A percentile compares a stretch with the other conserved stretches of the same genome.
These are phyloP conservation scores for Andrena hattorfiana DNA, from an alignment of 2,888 invertebrate species.

Conservation along the genomic window DNA sequence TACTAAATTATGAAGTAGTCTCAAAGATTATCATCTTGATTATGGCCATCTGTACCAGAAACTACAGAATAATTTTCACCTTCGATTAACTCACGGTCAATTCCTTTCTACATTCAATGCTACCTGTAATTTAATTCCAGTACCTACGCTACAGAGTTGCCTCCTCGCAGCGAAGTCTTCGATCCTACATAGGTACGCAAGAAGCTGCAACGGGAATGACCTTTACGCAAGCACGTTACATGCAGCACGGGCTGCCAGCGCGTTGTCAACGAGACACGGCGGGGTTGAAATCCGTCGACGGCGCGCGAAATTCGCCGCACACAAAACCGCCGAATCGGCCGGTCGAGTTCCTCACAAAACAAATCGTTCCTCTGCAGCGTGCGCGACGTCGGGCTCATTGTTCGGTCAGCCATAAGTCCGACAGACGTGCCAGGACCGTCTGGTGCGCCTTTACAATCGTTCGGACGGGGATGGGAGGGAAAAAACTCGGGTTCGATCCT, in stretches of 20 bases:
- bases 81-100: neutral
- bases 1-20: no score
- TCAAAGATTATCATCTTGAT: no score
- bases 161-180: no score
- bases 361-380: slow-evolving; percentile 42
- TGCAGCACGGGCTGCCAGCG: neutral
- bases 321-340: slow-evolving; percentile 26
- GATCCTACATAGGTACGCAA: no score
- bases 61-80: neutral
- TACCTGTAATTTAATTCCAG: no score
- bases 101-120: no score
- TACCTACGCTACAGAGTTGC: no score
- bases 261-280: neutral
- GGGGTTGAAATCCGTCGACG: slow-evolving; percentile 8
- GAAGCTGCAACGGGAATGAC: neutral
- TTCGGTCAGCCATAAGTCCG: slow-evolving; percentile 54
- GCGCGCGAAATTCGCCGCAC: neutral
- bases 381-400: slow-evolving; percentile 48
- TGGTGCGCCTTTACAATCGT: slow-evolving; percentile 51
- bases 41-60: no score
- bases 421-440: slow-evolving; percentile 56
- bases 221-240: neutral
- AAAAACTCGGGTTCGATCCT: slow-evolving; percentile 48
- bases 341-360: slow-evolving; percentile 40
- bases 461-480: neutral